Evolutionary conservation across 2,113 vertebrate genomes (phyloP).

Genomic region (Myocastor coypus): DNA sequence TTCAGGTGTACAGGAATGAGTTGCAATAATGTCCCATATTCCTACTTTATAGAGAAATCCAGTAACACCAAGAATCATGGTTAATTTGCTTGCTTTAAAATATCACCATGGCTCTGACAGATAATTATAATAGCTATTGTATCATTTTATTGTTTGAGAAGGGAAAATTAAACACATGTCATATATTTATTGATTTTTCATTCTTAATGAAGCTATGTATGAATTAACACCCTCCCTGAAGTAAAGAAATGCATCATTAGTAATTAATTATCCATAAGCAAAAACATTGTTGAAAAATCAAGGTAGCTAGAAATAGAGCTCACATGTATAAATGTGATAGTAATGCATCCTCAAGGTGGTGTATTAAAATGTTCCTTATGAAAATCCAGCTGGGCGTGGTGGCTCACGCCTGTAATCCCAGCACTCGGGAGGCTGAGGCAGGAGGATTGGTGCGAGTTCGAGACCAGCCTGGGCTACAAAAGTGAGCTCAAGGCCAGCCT

Average conservation of each 20-base stretch:
- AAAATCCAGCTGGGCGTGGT: too few relatives aligned
- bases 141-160: not conserved
- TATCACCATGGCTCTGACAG: not conserved
- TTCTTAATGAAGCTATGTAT: not conserved
- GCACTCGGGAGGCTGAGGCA: too few relatives aligned
- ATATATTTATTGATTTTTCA: not conserved
- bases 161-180: not conserved
- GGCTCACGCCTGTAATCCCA: too few relatives aligned
- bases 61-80: not conserved
- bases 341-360: not conserved
- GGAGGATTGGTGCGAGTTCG: too few relatives aligned
- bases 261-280: constrained; percentile 28
- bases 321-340: not conserved
- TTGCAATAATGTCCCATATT: not conserved
- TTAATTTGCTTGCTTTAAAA: constrained; percentile 41
- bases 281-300: not conserved
- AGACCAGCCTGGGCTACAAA: too few relatives aligned
- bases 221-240: not conserved
- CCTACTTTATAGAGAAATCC: not conserved
- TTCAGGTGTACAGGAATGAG: not conserved
- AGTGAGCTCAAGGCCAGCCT: too few relatives aligned
- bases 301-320: not conserved
- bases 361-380: not conserved
- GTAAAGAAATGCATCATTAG: not conserved
- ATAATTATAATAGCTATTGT: constrained; percentile 45